Conservation (phyloP, 2,888 invertebrate genomes). For the Phalera bucephala region DNA sequence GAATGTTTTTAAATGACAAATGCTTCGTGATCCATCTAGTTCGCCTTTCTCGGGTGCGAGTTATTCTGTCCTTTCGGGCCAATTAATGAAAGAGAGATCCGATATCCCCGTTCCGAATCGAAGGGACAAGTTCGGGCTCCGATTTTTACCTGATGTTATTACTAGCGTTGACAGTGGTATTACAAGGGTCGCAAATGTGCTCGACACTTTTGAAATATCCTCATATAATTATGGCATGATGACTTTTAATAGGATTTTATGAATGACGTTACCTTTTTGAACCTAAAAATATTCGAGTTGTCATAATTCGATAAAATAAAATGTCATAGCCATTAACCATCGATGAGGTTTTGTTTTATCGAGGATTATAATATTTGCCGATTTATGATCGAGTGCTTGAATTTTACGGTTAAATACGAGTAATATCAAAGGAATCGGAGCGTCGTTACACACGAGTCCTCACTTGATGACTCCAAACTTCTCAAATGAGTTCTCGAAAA, state of each 20-base stretch:
- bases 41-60: constrained; percentile 38
- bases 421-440: constrained; percentile 30
- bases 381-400: background rate
- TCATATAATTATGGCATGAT: constrained; percentile 48
- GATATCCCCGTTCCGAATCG: constrained; percentile 52
- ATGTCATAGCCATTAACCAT: constrained; percentile 1
- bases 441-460: constrained; percentile 45
- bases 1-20: constrained; percentile 62
- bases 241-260: constrained; percentile 42
- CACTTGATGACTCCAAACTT: constrained; percentile 69
- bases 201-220: constrained; percentile 56
- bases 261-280: constrained; percentile 23
- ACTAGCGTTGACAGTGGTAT: constrained; percentile 69
- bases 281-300: constrained; percentile 23
- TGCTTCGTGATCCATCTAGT: constrained; percentile 60
- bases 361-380: background rate
- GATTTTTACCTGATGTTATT: constrained; percentile 79
- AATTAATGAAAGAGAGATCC: constrained; percentile 70
- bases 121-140: constrained; percentile 62
- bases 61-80: constrained; percentile 51
- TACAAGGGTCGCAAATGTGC: constrained; percentile 61
- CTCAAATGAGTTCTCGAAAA: constrained; percentile 65
- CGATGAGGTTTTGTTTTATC: background rate
- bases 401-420: constrained; percentile 25
- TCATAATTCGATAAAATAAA: constrained; percentile 33